phyloP scores from a whole-genome alignment of 2,797 vertebrate species.

The Acrocephalus scirpaceus region DNA sequence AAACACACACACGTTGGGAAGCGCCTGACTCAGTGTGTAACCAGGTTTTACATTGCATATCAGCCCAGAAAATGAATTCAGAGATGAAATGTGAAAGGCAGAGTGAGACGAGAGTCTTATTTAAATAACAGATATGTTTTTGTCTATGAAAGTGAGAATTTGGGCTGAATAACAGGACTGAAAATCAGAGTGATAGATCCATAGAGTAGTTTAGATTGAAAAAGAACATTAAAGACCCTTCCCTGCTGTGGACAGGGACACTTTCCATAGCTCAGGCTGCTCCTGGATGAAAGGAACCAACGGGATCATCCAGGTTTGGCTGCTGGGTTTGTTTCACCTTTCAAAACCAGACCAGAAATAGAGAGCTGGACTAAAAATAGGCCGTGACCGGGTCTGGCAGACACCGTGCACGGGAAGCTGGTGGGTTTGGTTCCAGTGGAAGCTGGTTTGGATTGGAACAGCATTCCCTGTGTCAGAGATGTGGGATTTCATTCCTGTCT shows the following conservation, averaged over 20 bases:
- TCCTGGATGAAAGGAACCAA: background rate
- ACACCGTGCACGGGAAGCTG: background rate
- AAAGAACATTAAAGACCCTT: background rate
- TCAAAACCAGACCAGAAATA: conserved; percentile 38
- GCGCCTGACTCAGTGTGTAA: background rate
- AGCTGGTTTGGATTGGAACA: background rate
- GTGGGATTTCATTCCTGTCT: background rate
- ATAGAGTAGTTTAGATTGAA: background rate
- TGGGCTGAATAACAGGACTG: background rate
- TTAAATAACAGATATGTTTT: conserved; percentile 2
- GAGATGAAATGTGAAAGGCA: background rate
- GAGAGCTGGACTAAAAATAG: conserved; percentile 44
- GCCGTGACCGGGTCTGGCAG: background rate
- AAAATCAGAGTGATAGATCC: background rate
- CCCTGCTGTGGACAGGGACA: background rate
- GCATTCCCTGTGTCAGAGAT: background rate
- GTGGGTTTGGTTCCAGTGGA: background rate
- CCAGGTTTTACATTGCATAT: background rate
- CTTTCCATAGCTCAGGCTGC: background rate
- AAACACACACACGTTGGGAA: background rate
- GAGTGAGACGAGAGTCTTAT: background rate
- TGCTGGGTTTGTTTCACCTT: conserved; percentile 1
- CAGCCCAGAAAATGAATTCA: background rate
- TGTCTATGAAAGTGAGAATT: background rate
- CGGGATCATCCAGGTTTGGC: background rate